Evolutionary conservation across 2,888 invertebrate species (phyloP), one percentile per base, ranked within the genome.

Genomic region (Leucophenga montana): DNA sequence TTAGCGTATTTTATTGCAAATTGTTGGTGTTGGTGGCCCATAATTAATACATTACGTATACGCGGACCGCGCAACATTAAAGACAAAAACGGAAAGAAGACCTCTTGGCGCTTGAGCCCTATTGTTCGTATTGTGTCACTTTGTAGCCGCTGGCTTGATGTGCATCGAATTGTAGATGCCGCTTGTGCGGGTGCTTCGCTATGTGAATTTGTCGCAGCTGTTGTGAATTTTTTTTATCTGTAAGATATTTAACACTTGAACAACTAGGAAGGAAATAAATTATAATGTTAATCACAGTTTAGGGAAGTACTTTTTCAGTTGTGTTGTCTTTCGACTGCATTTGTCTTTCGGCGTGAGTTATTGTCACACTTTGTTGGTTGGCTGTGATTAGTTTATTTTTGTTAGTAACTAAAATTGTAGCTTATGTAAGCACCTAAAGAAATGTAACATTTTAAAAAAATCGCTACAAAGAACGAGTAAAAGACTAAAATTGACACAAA

Each of bases 11-110:
- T 20, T 50, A 61, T 71, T 69, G 74, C 71, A 14, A 67, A 70
- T 65, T 71, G 69, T 66, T 76, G 66, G 54, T 68, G 57, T 31
- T 69, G 62, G 56, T 66, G 72, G 68, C 64, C 69, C 77, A 78
- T 80, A 82, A 83, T 84, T 80, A 81, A 82, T 80, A 81, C 69
- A 77, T 81, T 81, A 81, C 80, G 84, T 84, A 76, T 78, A 84
- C 76, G 75, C 76, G 72, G 64, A 39, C 39, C 39, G 57, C 27
- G 27, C n/a, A 27, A n/a, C 20, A 53, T 48, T 70, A 39, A 66
- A 74, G 69, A 74, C 73, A 71, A 67, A 27, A 14, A 33, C n/a
- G 69, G 39, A 39, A 39, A 39, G 39, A 39, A 39, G 39, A 39
- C 9, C 9, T 39, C 39, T 39, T 11, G 39, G 8, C 4, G 11